phyloP scores from a whole-genome alignment of 2,888 invertebrate genomes.

The Phyllotreta cruciferae region DNA sequence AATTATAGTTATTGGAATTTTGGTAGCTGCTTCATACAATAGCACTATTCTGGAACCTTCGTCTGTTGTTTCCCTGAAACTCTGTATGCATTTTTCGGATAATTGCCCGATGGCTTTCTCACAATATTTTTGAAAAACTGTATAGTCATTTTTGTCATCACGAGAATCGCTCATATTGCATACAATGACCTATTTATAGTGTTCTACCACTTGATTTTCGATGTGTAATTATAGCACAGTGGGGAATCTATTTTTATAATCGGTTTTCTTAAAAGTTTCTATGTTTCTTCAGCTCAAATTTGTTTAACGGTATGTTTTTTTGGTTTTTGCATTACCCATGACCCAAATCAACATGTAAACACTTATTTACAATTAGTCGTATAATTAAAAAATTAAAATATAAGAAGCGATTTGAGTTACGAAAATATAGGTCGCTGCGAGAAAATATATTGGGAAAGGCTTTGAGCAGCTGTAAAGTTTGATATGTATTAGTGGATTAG shows the following conservation, averaged over 20 bases:
- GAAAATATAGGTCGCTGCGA: no score
- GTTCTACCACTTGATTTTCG: conserved; percentile 5
- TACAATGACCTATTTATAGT: conserved; percentile 29
- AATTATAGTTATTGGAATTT: conserved; percentile 49
- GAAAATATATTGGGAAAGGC: no score
- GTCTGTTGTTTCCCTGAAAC: conserved; percentile 68
- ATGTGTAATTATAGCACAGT: conserved; percentile 24
- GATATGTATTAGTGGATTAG: no score
- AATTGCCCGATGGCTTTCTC: conserved; percentile 60
- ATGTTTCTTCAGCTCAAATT: neutral
- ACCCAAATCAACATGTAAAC: no score
- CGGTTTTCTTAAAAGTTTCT: conserved; percentile 10
- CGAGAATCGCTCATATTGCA: conserved; percentile 32
- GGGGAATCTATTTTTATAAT: conserved; percentile 22
- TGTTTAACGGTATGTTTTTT: conserved; percentile 4
- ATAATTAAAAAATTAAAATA: no score
- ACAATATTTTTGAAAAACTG: conserved; percentile 69
- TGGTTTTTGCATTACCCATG: neutral
- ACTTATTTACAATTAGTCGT: no score
- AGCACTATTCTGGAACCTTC: conserved; percentile 73
- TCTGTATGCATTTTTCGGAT: conserved; percentile 66
- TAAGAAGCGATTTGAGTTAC: no score
- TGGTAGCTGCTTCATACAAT: conserved; percentile 61
- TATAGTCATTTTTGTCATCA: conserved; percentile 30
- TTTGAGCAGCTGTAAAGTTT: no score